Percentiles rank a stretch among this genome's conserved stretches.
Conservation (phyloP, 2,888 invertebrate genomes). For the Pseudanteris insignis region DNA sequence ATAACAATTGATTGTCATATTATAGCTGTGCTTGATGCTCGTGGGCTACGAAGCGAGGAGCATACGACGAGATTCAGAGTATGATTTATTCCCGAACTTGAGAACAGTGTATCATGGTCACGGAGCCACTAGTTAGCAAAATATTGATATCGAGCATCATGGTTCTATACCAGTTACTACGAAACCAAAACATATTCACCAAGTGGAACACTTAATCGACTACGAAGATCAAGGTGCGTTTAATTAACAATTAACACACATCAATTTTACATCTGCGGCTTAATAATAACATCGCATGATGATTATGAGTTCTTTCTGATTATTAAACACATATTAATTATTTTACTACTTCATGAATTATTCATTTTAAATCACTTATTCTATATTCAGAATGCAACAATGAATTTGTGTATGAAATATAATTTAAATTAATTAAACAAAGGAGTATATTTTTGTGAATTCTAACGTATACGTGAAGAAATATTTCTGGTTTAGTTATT, state of each 20-base stretch:
- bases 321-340: neutral
- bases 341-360: too few species aligned
- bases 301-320: too few species aligned
- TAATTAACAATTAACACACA: too few species aligned
- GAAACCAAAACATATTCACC: slow-evolving; percentile 26
- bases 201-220: slow-evolving; percentile 24
- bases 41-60: slow-evolving; percentile 50
- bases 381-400: too few species aligned
- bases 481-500: too few species aligned
- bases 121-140: slow-evolving; percentile 61
- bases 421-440: too few species aligned
- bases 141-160: slow-evolving; percentile 55
- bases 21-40: slow-evolving; percentile 50
- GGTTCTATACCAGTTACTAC: slow-evolving; percentile 51
- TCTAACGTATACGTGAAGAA: too few species aligned
- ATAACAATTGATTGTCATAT: slow-evolving; percentile 22
- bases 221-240: slow-evolving; percentile 24
- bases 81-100: slow-evolving; percentile 52
- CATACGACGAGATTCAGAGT: slow-evolving; percentile 47
- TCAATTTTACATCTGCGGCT: neutral
- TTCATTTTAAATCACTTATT: too few species aligned
- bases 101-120: slow-evolving; percentile 56
- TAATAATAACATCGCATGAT: too few species aligned
- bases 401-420: too few species aligned
- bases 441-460: too few species aligned